Percentiles rank a stretch among this genome's conserved stretches.
These are phyloP conservation scores for Florisuga fusca DNA, from an alignment of 2,797 vertebrate genomes.

Conservation along the genomic window DNA sequence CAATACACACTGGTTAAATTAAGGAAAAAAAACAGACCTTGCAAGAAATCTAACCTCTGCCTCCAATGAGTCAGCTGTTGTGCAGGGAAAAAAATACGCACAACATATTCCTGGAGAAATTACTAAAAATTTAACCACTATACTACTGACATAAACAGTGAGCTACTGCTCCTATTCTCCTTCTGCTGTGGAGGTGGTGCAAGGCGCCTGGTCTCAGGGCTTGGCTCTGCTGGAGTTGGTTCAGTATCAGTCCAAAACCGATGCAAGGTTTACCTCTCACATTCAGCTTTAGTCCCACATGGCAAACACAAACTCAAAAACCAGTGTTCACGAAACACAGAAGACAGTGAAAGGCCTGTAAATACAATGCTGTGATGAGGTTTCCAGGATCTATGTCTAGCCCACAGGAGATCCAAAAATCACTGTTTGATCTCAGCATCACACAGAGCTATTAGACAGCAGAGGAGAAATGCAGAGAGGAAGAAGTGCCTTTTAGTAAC, in stretches of 20 bases:
- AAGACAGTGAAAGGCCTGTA: not conserved
- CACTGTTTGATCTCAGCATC: not conserved
- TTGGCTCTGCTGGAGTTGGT: not conserved
- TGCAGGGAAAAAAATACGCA: rapidly evolving
- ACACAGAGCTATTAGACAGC: not conserved
- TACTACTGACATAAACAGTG: not conserved
- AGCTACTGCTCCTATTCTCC: not conserved
- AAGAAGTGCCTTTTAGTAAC: not conserved
- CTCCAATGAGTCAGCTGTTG: not conserved
- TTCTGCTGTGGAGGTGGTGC: not conserved
- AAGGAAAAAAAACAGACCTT: not conserved
- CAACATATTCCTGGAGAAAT: not conserved
- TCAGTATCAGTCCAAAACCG: not conserved
- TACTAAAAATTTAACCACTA: not conserved
- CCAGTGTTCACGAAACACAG: rapidly evolving
- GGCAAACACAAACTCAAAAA: not conserved
- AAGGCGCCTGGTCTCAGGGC: not conserved
- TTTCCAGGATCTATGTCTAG: not conserved
- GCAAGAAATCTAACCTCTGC: not conserved
- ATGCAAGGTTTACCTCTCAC: not conserved
- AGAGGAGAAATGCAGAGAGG: not conserved
- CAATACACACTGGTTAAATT: not conserved
- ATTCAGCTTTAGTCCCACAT: not conserved
- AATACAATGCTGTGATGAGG: not conserved
- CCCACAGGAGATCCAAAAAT: not conserved